These are phyloP conservation scores for Toxostoma redivivum DNA, from an alignment of 2,113 vertebrate genomes.

Conservation along the genomic window DNA sequence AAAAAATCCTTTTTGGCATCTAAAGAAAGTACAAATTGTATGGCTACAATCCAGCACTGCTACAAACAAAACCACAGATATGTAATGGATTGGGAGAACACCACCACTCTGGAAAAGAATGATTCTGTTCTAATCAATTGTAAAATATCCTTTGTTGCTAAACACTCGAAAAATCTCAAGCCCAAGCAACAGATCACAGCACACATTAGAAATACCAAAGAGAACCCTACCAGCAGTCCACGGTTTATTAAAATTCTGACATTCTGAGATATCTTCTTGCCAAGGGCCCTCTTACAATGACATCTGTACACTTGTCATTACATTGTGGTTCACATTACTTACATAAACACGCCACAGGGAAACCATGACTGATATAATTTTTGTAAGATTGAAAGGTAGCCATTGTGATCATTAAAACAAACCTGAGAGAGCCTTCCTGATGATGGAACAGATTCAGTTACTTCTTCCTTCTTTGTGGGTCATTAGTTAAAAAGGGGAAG, in stretches of 20 bases:
- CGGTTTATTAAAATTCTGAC: conserved; percentile 66
- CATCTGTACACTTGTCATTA: conserved; percentile 83
- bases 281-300: conserved; percentile 76
- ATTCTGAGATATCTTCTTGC: conserved; percentile 72
- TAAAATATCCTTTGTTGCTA: conserved; percentile 19
- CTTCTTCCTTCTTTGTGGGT: conserved; percentile 85
- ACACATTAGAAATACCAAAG: background rate
- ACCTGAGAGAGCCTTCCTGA: conserved; percentile 72
- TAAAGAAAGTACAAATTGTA: background rate
- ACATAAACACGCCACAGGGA: conserved; percentile 70
- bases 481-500: conserved; percentile 88
- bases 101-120: background rate
- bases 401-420: conserved; percentile 73
- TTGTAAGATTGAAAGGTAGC: conserved; percentile 72
- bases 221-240: conserved; percentile 1
- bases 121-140: background rate
- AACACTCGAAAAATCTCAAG: background rate
- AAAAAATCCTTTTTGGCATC: background rate
- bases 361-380: conserved; percentile 68
- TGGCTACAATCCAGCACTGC: background rate
- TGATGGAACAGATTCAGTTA: conserved; percentile 87
- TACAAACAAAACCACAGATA: background rate
- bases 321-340: conserved; percentile 68
- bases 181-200: background rate
- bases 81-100: background rate